Percentiles rank a stretch among this genome's conserved stretches.
Evolutionary conservation across 2,113 vertebrate genomes (phyloP).

Genomic region (Dicaeum eximium): DNA sequence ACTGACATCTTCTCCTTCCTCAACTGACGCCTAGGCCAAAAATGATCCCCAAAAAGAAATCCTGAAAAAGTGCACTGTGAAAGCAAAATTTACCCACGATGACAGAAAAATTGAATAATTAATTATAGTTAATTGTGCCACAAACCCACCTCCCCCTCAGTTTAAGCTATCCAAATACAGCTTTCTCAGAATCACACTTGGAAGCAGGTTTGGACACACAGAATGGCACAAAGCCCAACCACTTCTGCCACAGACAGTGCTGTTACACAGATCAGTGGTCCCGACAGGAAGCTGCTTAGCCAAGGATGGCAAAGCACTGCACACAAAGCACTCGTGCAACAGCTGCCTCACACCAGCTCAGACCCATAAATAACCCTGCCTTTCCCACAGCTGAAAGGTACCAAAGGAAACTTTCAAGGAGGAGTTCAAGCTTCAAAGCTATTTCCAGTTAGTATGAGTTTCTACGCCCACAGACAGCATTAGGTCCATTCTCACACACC

Average conservation of each 20-base stretch:
- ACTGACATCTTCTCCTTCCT: background rate
- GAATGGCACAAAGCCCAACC: background rate
- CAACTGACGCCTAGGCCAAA: background rate
- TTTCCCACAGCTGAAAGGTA: background rate
- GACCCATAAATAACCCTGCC: background rate
- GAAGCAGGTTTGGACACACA: background rate
- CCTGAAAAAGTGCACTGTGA: background rate
- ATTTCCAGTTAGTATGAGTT: background rate
- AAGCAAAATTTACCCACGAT: background rate
- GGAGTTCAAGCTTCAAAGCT: background rate
- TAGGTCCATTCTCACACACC: background rate
- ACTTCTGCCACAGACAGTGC: background rate
- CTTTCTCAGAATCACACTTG: background rate
- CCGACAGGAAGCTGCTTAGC: background rate
- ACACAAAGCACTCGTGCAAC: background rate
- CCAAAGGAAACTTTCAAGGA: background rate
- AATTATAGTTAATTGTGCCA: background rate
- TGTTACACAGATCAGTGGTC: background rate
- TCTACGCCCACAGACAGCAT: background rate
- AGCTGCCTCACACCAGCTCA: background rate
- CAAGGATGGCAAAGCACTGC: background rate
- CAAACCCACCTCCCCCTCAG: accelerated
- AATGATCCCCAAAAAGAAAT: background rate
- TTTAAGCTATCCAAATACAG: background rate
- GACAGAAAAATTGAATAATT: background rate